A percentile compares a stretch with the other conserved stretches of the same genome.
Conservation (phyloP, 2,888 invertebrate species). For the Punctoribates punctum region DNA sequence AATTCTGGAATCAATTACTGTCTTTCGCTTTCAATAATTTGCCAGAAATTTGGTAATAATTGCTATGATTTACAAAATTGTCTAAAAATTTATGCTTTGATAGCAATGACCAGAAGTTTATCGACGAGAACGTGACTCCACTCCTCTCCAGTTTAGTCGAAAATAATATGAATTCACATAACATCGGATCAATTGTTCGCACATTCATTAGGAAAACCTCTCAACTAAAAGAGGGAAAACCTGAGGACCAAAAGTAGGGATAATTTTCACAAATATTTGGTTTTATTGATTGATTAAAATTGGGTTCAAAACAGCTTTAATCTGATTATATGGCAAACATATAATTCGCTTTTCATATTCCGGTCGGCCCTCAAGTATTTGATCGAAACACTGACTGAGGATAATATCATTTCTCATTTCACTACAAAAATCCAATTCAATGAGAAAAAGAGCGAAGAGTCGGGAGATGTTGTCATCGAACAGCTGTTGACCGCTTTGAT, state of each 20-base stretch:
- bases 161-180: slow-evolving; percentile 83
- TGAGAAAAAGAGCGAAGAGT: slow-evolving; percentile 40
- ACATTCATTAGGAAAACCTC: slow-evolving; percentile 77
- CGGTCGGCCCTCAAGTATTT: slow-evolving; percentile 76
- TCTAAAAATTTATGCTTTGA: background rate
- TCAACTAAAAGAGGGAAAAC: slow-evolving; percentile 64
- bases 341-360: slow-evolving; percentile 86
- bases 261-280: background rate
- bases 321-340: slow-evolving; percentile 74
- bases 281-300: background rate
- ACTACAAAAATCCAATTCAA: slow-evolving; percentile 41
- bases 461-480: slow-evolving; percentile 59
- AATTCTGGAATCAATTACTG: slow-evolving; percentile 86
- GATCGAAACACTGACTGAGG: slow-evolving; percentile 83
- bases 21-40: slow-evolving; percentile 74
- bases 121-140: slow-evolving; percentile 75
- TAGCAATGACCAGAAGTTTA: slow-evolving; percentile 68
- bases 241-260: slow-evolving; percentile 32
- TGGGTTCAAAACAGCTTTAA: slow-evolving; percentile 39
- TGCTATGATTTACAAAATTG: slow-evolving; percentile 22
- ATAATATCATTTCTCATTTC: slow-evolving; percentile 76
- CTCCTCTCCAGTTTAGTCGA: slow-evolving; percentile 70
- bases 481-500: slow-evolving; percentile 71
- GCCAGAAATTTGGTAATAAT: slow-evolving; percentile 46
- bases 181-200: slow-evolving; percentile 79